These are phyloP conservation scores for Mastacembelus armatus DNA, from an alignment of 2,797 vertebrate genomes.

Conservation along the genomic window DNA sequence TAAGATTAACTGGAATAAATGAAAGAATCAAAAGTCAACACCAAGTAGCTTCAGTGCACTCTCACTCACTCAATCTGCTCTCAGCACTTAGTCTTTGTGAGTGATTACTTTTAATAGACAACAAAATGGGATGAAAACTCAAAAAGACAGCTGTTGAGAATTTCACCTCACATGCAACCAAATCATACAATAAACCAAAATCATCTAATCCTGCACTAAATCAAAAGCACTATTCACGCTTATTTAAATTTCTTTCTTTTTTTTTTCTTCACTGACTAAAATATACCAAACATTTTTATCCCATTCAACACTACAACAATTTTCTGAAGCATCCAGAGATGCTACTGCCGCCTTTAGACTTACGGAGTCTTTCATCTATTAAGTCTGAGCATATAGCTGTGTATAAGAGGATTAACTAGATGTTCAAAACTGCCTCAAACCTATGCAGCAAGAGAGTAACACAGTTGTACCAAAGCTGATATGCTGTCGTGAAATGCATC, in stretches of 20 bases:
- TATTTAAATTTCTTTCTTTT: not conserved
- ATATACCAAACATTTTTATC: slow-evolving; percentile 34
- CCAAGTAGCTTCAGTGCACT: no score
- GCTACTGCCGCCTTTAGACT: slow-evolving; percentile 56
- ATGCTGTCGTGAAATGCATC: slow-evolving; percentile 22
- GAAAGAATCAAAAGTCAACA: no score
- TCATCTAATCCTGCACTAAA: not conserved
- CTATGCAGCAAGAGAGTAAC: slow-evolving; percentile 27
- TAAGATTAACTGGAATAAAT: no score
- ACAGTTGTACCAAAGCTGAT: slow-evolving; percentile 18
- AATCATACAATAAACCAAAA: not conserved
- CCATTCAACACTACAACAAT: slow-evolving; percentile 27
- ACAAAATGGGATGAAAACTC: no score
- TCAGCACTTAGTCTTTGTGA: no score
- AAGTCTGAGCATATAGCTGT: slow-evolving; percentile 61
- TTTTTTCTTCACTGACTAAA: no score
- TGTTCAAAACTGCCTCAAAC: slow-evolving; percentile 56
- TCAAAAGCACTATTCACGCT: slow-evolving; percentile 2
- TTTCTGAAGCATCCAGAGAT: slow-evolving; percentile 45
- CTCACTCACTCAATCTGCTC: no score
- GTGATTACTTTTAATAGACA: no score
- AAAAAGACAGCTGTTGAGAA: no score
- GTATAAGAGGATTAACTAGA: slow-evolving; percentile 71
- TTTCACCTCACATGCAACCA: not conserved
- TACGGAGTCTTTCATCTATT: slow-evolving; percentile 58